phyloP scores from a whole-genome alignment of 23 tunicate genomes.

The Botrylloides violaceus region DNA sequence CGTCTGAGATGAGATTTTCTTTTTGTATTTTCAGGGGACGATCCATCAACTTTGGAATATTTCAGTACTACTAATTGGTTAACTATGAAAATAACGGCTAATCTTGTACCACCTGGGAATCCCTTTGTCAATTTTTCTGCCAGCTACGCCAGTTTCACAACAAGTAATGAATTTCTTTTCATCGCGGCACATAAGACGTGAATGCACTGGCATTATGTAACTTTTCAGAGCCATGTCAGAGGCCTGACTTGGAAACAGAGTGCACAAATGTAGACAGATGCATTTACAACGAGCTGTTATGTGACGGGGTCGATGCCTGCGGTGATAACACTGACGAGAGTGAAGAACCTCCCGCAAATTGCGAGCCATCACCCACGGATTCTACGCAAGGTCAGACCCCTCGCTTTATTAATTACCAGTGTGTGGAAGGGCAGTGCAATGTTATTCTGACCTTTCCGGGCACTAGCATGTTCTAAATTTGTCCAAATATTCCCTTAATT shows the following conservation, averaged over 20 bases:
- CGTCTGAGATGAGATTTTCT: too few species aligned
- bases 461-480: neutral
- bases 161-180: too few species aligned
- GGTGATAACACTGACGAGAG: constrained; percentile 82
- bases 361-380: constrained; percentile 29
- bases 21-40: constrained; percentile 28
- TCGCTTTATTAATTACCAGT: too few species aligned
- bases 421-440: too few species aligned
- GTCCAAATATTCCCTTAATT: too few species aligned
- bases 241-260: constrained; percentile 27
- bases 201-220: neutral
- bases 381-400: too few species aligned
- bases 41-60: constrained; percentile 32
- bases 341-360: constrained; percentile 46
- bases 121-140: constrained; percentile 71
- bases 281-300: constrained; percentile 45
- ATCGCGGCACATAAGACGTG: too few species aligned
- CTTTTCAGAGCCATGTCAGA: constrained; percentile 56
- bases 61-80: constrained; percentile 48
- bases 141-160: constrained; percentile 51
- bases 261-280: constrained; percentile 46
- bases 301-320: constrained; percentile 79
- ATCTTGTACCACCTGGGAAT: constrained; percentile 5
- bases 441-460: too few species aligned
- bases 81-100: constrained; percentile 44